Evolutionary conservation across 2,797 vertebrate genomes (phyloP).

Genomic region (Synanceia verrucosa): DNA sequence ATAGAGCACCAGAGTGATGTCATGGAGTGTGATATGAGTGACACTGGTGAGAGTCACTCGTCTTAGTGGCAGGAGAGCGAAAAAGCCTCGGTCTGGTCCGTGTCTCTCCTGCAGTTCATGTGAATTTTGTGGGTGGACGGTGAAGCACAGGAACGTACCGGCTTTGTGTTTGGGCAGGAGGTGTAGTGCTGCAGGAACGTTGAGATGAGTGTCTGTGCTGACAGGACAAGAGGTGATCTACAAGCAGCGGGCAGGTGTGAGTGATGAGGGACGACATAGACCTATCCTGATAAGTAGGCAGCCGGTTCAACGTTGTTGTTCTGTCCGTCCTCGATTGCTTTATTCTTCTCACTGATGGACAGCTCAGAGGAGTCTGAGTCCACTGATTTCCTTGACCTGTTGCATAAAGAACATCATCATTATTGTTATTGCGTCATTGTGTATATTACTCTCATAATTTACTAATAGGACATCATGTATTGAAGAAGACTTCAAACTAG

Average conservation of each 20-base stretch:
- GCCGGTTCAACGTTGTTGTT: constrained; percentile 81
- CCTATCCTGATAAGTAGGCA: constrained; percentile 76
- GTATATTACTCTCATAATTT: too few species aligned
- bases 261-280: constrained; percentile 14
- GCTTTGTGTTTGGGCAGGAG: constrained; percentile 26
- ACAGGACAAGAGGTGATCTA: constrained; percentile 50
- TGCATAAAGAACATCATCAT: constrained; percentile 13
- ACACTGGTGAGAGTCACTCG: constrained; percentile 28
- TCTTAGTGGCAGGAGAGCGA: constrained; percentile 25
- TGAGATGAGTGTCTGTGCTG: constrained; percentile 47
- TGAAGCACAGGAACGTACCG: constrained; percentile 30
- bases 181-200: constrained; percentile 27
- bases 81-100: constrained; percentile 25
- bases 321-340: constrained; percentile 83
- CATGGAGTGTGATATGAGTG: constrained; percentile 16
- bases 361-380: constrained; percentile 72
- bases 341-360: constrained; percentile 78
- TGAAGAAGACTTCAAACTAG: too few species aligned
- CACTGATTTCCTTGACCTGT: constrained; percentile 82
- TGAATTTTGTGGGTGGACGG: background rate
- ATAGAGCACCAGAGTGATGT: constrained; percentile 56
- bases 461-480: too few species aligned
- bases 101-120: constrained; percentile 16
- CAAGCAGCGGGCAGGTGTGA: constrained; percentile 57
- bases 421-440: background rate